Evolutionary conservation across 2,888 invertebrate genomes (phyloP).

Genomic region (Leucozona laternaria): DNA sequence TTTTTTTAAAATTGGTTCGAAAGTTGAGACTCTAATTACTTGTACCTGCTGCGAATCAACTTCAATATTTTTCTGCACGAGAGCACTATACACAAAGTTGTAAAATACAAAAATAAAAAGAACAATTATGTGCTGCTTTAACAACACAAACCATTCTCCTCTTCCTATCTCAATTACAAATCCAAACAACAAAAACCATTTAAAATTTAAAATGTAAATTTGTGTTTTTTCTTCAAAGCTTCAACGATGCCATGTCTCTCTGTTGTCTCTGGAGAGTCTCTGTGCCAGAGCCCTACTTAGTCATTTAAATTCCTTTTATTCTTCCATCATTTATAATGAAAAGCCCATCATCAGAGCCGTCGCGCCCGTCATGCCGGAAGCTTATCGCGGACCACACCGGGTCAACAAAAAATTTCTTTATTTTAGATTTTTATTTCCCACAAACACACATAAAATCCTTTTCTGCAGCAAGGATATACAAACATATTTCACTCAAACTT

Average conservation of each 20-base stretch:
- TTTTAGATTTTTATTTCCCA: constrained; percentile 1
- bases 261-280: background rate
- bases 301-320: constrained; percentile 51
- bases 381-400: constrained; percentile 46
- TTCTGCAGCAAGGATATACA: constrained; percentile 4
- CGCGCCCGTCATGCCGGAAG: constrained; percentile 44
- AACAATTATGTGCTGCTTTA: background rate
- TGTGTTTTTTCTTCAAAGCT: background rate
- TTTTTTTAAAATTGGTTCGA: background rate
- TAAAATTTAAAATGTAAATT: constrained; percentile 16
- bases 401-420: constrained; percentile 51
- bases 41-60: background rate
- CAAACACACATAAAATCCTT: constrained; percentile 11
- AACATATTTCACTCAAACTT: constrained; percentile 12
- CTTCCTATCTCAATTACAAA: constrained; percentile 24
- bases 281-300: constrained; percentile 33
- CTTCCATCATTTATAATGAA: constrained; percentile 23
- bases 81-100: background rate
- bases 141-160: constrained; percentile 1
- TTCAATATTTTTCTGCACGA: constrained; percentile 8
- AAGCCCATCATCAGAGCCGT: constrained; percentile 33
- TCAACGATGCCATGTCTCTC: background rate
- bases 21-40: constrained; percentile 21
- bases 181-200: constrained; percentile 32
- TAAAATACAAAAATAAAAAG: background rate